Conservation (phyloP, 2,113 vertebrate species). For the Pogonocichla stellata region DNA sequence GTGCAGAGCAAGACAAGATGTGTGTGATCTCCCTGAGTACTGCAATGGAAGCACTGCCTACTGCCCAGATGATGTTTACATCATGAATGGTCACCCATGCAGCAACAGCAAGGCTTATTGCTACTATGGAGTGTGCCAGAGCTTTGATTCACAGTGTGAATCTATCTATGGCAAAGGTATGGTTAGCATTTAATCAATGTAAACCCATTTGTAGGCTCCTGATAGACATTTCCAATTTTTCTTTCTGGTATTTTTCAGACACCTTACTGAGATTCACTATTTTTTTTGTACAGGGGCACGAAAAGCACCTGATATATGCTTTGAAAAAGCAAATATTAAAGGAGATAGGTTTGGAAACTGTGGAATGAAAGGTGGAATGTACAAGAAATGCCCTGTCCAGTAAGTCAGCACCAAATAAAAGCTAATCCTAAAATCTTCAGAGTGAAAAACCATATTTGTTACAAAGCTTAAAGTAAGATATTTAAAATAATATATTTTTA, state of each 20-base stretch:
- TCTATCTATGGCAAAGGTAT: conserved; percentile 80
- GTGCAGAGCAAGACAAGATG: conserved; percentile 72
- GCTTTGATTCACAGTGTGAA: conserved; percentile 82
- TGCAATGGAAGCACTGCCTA: conserved; percentile 74
- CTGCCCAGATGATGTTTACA: conserved; percentile 80
- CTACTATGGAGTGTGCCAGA: conserved; percentile 86
- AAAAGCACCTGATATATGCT: conserved; percentile 82
- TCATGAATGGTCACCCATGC: conserved; percentile 84
- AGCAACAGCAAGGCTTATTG: conserved; percentile 76
- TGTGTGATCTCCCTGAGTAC: conserved; percentile 87
- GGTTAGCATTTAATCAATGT: background rate
- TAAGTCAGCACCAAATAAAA: conserved; percentile 69
- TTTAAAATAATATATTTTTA: background rate
- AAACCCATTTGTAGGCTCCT: background rate
- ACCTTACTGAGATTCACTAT: background rate
- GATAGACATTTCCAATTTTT: background rate
- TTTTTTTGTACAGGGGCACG: conserved; percentile 66
- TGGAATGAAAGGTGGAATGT: conserved; percentile 22
- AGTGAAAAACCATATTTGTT: background rate
- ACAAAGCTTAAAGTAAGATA: background rate
- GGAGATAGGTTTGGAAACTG: conserved; percentile 86
- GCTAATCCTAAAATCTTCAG: background rate
- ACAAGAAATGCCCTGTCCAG: conserved; percentile 71
- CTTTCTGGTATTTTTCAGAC: background rate
- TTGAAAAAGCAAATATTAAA: conserved; percentile 67